Base-by-base conservation (phyloP, 2,113 vertebrate species). In the Daphoenositta chrysoptera region DNA sequence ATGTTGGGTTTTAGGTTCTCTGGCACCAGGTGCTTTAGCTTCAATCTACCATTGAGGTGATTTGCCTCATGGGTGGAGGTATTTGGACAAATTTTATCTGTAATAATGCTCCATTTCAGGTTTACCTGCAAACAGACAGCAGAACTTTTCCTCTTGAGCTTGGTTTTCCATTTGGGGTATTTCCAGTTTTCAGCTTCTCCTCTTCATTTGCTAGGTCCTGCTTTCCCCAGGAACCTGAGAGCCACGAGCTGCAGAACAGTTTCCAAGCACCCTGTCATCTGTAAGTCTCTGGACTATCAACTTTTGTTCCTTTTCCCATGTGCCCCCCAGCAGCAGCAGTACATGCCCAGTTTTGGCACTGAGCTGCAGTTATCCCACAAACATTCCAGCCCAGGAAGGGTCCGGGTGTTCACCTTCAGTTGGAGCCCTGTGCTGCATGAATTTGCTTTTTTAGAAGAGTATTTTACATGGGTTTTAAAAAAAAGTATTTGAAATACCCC, bases 41-140 rank as follows among this genome's bases (percentile, higher is more conserved):
- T 6, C 21, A 45, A 11, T 0, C 3, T 64, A 27, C 63, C 15
- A 17, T 5, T 42, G 68, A 27, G 2, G 8, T 0, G 1, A 57
- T 84, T 82, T 37, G 21, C 33, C 17, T 60, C 7, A 0, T 26
- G 42, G 33, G 3, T 30, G 11, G 35, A n/a, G 12, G 4, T 37
- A 2, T 39, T 47, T 76, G 70, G 30, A 13, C 15, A 4, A 7
- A 5, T 44, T 78, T 87, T 54, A 47, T 42, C 24, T 71, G 10
- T 56, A 10, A n/a, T 54, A 65, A 50, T 53, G 11, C 8, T 39
- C 1, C 20, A 3, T 70, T 89, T 77, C 64, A 77, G 31, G 14
- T n/a, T 69, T 56, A 10, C 5, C 23, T 56, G 40, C 2, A 0
- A 51, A 10, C 24, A 75, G 58, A 45, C 21, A 77, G 69, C 47